Evolutionary conservation across 2,888 invertebrate genomes (phyloP).

Genomic region (Caenorhabditis wallacei): DNA sequence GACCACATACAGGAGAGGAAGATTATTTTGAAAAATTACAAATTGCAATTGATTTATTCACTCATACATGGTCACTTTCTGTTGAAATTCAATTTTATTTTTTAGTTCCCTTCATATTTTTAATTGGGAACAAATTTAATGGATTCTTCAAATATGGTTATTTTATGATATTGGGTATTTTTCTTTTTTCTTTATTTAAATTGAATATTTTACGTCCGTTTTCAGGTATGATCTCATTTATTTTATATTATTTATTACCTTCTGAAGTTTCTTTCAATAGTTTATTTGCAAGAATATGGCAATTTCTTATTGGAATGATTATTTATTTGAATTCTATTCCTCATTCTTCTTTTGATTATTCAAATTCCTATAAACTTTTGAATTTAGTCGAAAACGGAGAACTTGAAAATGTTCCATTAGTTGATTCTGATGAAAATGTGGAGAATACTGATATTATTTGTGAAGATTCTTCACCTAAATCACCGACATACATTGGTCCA

Average conservation of each 20-base stretch:
- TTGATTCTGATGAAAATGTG: slow-evolving; percentile 18
- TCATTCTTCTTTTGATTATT: too few species aligned
- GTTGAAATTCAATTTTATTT: slow-evolving; percentile 74
- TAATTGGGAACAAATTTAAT: slow-evolving; percentile 27
- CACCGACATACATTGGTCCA: slow-evolving; percentile 36
- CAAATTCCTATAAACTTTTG: slow-evolving; percentile 26
- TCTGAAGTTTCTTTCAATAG: slow-evolving; percentile 48
- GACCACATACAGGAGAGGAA: slow-evolving; percentile 48
- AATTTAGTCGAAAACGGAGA: slow-evolving; percentile 29
- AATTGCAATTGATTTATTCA: slow-evolving; percentile 67
- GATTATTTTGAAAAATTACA: slow-evolving; percentile 59
- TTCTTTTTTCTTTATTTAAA: too few species aligned
- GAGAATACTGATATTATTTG: not conserved
- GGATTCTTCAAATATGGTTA: slow-evolving; percentile 17
- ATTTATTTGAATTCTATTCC: slow-evolving; percentile 23
- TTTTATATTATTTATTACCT: slow-evolving; percentile 8
- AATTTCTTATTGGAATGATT: slow-evolving; percentile 64
- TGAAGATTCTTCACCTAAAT: not conserved
- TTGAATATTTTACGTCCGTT: not conserved
- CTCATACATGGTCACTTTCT: slow-evolving; percentile 74
- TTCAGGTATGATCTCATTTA: slow-evolving; percentile 14
- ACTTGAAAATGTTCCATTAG: not conserved
- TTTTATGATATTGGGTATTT: slow-evolving; percentile 22
- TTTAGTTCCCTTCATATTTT: slow-evolving; percentile 66
- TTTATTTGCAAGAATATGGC: slow-evolving; percentile 67